Evolutionary conservation across 2,113 vertebrate species (phyloP).

Genomic region (Calyptomena viridis): DNA sequence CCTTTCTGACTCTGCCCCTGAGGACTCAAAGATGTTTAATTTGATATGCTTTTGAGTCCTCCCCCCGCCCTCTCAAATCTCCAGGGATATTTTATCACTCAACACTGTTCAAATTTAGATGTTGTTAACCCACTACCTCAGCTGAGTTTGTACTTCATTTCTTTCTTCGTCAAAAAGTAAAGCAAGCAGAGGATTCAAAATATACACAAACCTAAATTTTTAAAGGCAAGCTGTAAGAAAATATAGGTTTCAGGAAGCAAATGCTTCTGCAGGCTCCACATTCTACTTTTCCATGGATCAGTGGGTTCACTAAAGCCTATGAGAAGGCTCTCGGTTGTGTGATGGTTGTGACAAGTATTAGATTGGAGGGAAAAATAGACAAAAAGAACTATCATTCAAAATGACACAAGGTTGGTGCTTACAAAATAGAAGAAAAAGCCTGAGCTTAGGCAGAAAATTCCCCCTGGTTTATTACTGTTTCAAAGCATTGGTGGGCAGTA

Average conservation of each 20-base stretch:
- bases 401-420: not conserved
- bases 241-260: not conserved
- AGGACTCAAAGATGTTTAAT: slow-evolving; percentile 23
- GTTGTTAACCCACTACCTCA: not conserved
- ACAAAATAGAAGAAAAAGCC: not conserved
- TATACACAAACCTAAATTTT: not conserved
- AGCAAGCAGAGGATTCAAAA: not conserved
- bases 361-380: not conserved
- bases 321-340: not conserved
- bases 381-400: slow-evolving; percentile 34
- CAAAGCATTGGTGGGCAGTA: not conserved
- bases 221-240: not conserved
- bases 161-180: not conserved
- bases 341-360: slow-evolving; percentile 32
- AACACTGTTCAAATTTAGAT: slow-evolving; percentile 12
- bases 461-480: not conserved
- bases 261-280: not conserved
- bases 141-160: not conserved
- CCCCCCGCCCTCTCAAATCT: not conserved
- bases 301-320: slow-evolving; percentile 32
- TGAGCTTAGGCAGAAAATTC: not conserved
- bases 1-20: not conserved
- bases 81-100: slow-evolving; percentile 22
- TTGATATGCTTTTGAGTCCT: slow-evolving; percentile 16
- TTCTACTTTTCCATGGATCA: slow-evolving; percentile 34